A percentile compares a stretch with the other conserved stretches of the same genome.
Evolutionary conservation across 2,113 vertebrate species (phyloP).

Genomic region (Pseudopodoces humilis): DNA sequence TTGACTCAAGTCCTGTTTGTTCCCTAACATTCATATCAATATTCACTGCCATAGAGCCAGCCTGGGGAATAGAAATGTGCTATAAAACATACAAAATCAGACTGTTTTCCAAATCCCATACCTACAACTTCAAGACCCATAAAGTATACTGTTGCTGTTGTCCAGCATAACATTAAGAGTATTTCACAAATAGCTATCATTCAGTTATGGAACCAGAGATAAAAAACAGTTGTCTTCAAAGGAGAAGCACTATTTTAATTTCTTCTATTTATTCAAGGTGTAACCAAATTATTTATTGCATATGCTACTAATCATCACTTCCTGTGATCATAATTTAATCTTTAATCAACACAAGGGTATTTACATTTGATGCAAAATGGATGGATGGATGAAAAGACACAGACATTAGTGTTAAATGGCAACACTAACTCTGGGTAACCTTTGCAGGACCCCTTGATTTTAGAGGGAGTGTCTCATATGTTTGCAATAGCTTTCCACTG

Average conservation of each 20-base stretch:
- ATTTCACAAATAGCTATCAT: not conserved
- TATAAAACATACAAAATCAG: not conserved
- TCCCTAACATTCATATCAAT: not conserved
- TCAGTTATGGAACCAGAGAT: not conserved
- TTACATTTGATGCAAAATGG: not conserved
- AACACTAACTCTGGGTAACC: not conserved
- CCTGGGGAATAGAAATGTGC: not conserved
- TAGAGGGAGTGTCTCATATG: not conserved
- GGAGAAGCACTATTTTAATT: not conserved
- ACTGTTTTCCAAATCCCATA: not conserved
- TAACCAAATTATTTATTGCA: not conserved
- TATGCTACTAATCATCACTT: not conserved
- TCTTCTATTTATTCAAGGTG: not conserved
- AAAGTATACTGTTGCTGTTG: not conserved
- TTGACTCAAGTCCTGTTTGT: not conserved
- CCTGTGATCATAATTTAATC: not conserved
- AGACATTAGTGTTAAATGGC: not conserved
- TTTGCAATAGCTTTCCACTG: not conserved
- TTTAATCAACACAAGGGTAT: not conserved
- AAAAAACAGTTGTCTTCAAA: not conserved
- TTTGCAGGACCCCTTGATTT: not conserved
- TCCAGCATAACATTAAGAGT: not conserved
- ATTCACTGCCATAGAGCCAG: not conserved
- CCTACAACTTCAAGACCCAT: not conserved
- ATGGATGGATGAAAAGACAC: not conserved